Conservation (phyloP, 1,140 invertebrate genomes). For the Zaprionus africanus region DNA sequence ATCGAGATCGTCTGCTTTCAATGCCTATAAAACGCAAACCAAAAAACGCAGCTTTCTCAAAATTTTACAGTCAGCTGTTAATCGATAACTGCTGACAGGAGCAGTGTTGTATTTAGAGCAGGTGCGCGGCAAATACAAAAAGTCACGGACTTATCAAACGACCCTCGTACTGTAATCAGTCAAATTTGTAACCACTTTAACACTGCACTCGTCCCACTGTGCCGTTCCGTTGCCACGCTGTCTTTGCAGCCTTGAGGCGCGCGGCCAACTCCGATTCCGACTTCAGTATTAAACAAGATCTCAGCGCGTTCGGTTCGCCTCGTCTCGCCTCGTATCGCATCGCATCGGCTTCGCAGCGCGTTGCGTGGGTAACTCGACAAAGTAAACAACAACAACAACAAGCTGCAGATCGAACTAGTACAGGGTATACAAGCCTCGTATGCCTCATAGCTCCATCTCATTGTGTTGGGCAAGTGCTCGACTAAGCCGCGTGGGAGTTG, state of each 20-base stretch:
- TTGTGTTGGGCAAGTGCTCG: conserved; percentile 28
- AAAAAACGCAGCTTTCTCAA: no score
- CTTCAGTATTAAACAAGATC: conserved; percentile 80
- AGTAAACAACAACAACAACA: background rate
- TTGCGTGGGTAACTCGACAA: conserved; percentile 20
- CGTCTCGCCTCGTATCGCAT: background rate
- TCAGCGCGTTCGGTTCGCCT: conserved; percentile 63
- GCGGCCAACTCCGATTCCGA: conserved; percentile 64
- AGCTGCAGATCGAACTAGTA: conserved; percentile 29
- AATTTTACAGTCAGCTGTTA: no score
- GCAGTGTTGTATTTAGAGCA: no score
- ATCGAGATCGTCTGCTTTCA: no score
- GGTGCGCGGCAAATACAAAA: no score
- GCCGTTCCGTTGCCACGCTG: conserved; percentile 49
- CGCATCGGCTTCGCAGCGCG: conserved; percentile 11
- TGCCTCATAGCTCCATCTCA: background rate
- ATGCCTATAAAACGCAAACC: no score
- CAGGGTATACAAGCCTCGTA: background rate
- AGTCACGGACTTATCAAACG: no score
- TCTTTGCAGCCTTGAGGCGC: conserved; percentile 35
- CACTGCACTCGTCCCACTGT: conserved; percentile 25
- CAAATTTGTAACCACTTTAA: background rate
- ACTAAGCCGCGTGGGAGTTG: conserved; percentile 62
- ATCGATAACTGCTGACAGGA: no score
- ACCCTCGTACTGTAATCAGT: no score